Base-by-base conservation (phyloP, 2,888 invertebrate genomes). In the Spicauda simplicius region DNA sequence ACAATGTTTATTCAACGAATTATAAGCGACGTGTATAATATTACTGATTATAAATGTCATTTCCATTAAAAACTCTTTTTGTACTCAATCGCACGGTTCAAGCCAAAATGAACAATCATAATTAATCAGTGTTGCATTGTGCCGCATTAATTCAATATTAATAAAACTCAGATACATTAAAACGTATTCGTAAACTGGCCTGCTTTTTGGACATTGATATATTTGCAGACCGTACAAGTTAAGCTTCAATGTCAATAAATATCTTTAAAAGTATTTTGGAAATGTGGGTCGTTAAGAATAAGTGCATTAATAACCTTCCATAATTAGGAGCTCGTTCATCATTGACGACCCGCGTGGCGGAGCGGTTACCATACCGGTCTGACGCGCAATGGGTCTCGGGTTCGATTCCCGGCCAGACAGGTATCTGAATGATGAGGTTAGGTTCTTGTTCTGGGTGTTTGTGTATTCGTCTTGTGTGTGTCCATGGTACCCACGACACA, bases 111-210 rank as follows among this genome's bases (percentile, higher is more conserved):
- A 45, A 45, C n/a, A 45, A 45, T 64, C 57, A 54, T 30, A 57
- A 57, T 64, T 50, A 57, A 52, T 64, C 56, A 64, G 56, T 57
- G 64, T 57, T 19, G 50, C 33, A 57, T 64, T 64, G 56, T 57
- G 50, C 57, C 20, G 16, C 5, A 54, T 61, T 61, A 37, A 61
- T 54, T 41, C 20, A 25, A 61, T 54, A 57, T 57, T 56, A 57
- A 54, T 50, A 64, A 64, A 56, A 64, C 50, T 14, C 64, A 18
- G 30, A 63, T 63, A 48, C 25, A 54, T 55, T 63, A 48, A 48
- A 57, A 37, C 56, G 57, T 2, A 50, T 52, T 52, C 33, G 33
- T 52, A 33, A 10, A 50, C 16, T 64, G 50, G 50, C 57, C 64
- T 52, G 64, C 10, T 64, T 64, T 56, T 57, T n/a, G 12, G 64